Base-by-base conservation (phyloP, 2,797 vertebrate genomes). In the Lithobates pipiens region DNA sequence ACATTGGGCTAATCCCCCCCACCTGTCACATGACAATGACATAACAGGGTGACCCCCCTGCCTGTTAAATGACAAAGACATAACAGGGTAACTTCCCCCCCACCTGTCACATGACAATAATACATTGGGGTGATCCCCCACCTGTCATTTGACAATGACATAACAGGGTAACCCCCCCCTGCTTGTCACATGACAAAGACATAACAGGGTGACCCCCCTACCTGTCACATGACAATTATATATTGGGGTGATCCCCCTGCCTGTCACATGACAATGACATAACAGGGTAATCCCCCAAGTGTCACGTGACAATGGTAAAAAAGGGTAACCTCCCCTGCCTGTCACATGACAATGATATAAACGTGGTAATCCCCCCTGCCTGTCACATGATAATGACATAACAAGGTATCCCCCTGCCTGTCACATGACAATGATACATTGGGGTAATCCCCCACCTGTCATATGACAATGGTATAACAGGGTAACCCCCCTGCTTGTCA, bases 131-230 rank as follows among this genome's bases (percentile, higher is more conserved):
- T 11, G 1, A 23, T 16, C 15, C 18, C 32, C 18, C 18, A 21
- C 10, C 69, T 36, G 32, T 63, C 29, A 63, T 23, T 36, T 76
- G 75, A 76, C 75, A 57, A 36, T 77, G 50, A 63, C n/a, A 36
- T 25, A 39, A 9, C 39, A 6, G 1, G 2, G n/a, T 13, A 10
- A 39, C 6, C 15, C 29, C 25, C 74, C 15, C 1, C n/a, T 46
- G 21, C 29, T 7, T 57, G 74, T 76, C 50, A 76, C 10, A 34
- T 57, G 15, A 34, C 50, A 57, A 32, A 57, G 18, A 76, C 34
- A 32, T 23, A 6, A 54, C 6, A 3, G 5, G 8, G 15, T 11
- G 0, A 23, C 15, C 15, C 10, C 18, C 54, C 2, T 46, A 1
- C 4, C 69, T 36, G 32, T 63, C 29, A 63, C 32, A 61, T 76